These are phyloP conservation scores for Neotoxoptera formosana DNA, from an alignment of 1,140 invertebrate species.

Conservation along the genomic window DNA sequence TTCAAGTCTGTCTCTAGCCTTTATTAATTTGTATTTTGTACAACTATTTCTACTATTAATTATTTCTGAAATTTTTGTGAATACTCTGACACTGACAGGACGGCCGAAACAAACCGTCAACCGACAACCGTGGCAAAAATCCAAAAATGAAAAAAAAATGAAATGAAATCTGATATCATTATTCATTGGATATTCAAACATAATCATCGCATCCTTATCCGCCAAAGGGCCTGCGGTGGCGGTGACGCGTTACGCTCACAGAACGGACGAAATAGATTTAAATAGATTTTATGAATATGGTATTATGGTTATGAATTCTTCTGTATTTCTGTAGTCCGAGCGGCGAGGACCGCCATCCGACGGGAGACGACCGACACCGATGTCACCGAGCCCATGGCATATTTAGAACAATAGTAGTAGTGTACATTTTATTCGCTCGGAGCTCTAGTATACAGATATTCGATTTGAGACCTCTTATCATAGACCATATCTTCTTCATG, in stretches of 20 bases:
- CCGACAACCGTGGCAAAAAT: neutral
- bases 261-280: neutral
- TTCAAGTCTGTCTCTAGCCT: neutral
- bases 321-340: neutral
- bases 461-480: neutral
- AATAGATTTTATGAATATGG: neutral
- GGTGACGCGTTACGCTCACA: too few relatives aligned
- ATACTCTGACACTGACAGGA: too few relatives aligned
- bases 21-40: neutral
- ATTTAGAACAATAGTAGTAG: neutral
- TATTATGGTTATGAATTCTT: neutral
- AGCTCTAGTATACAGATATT: neutral
- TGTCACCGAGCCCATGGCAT: too few relatives aligned
- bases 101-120: too few relatives aligned
- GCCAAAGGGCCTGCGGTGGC: too few relatives aligned
- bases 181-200: neutral
- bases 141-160: neutral
- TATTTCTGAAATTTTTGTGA: too few relatives aligned
- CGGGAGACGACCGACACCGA: too few relatives aligned
- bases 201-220: too few relatives aligned
- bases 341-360: too few relatives aligned
- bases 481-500: neutral
- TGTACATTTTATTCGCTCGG: neutral
- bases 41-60: neutral
- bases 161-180: constrained; percentile 8